A percentile compares a stretch with the other conserved stretches of the same genome.
Evolutionary conservation across 1,140 invertebrate genomes (phyloP).

Genomic region (Hypsibius dujardini): DNA sequence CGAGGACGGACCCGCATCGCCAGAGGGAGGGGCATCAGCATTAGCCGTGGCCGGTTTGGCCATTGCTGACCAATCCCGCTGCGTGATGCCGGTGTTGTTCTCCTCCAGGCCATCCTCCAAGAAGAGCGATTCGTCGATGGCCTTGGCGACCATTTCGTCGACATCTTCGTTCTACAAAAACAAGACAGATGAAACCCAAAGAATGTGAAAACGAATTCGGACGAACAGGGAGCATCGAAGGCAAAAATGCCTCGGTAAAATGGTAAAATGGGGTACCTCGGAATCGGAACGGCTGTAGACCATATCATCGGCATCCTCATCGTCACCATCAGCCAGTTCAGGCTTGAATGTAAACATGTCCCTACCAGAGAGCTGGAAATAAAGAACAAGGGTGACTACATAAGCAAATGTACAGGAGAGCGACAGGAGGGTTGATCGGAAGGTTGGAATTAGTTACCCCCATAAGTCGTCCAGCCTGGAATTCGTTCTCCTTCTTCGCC

Average conservation of each 20-base stretch:
- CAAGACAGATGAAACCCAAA: conserved; percentile 5
- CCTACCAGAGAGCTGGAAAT: conserved; percentile 63
- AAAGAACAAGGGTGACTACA: conserved; percentile 23
- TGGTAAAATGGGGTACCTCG: no score
- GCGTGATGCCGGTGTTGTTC: no score
- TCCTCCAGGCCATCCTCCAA: background rate
- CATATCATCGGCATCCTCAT: conserved; percentile 51
- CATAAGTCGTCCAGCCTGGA: conserved; percentile 42
- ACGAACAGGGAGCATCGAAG: no score
- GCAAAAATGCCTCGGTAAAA: no score
- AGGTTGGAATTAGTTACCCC: conserved; percentile 39
- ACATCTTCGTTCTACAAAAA: conserved; percentile 35
- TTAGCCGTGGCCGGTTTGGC: no score
- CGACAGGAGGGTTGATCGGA: conserved; percentile 1
- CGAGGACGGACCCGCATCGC: no score
- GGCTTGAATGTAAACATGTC: conserved; percentile 99
- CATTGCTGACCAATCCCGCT: no score
- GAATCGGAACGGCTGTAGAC: conserved; percentile 3
- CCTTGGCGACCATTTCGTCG: conserved; percentile 30
- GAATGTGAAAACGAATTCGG: conserved; percentile 15
- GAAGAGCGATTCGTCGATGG: conserved; percentile 17
- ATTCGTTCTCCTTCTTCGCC: conserved; percentile 6
- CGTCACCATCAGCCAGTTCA: conserved; percentile 53
- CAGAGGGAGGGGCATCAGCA: no score
- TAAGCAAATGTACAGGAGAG: no score